Base-by-base conservation (phyloP, 1,140 invertebrate genomes). In the Oncopeltus fasciatus region DNA sequence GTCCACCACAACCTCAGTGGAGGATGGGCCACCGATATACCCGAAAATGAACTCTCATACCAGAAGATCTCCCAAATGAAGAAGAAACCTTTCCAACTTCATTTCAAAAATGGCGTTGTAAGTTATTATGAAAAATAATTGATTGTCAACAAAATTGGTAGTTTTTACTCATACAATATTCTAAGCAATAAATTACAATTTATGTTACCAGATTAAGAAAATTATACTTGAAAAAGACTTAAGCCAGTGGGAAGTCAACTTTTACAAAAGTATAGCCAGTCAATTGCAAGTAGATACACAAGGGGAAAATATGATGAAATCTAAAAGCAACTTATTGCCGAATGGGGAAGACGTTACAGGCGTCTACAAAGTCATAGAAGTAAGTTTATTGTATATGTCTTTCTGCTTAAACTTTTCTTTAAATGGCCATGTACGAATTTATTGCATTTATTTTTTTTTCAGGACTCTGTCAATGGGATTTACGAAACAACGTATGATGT, bases 401-500 rank as follows among this genome's bases (percentile, higher is more conserved):
- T 28, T 14, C 27, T 33, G 18, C 12, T 5, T 9, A 24, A 3
- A 27, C 5, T 9, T 20, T 24, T 9, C 8, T 49, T 24, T 8
- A 18, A 5, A 5, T 49, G 5, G 8, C 5, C 8, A 18, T 20
- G 47, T 9, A 18, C 47, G 18, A 5, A 9, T 14, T 57, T 8
- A 33, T 57, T 3, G 2, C 14, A 4, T 9, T 18, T 20, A 29
- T 29, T 12, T 4, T 59, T 31, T 38, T 29, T 49, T 44, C 20
- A 67, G 72, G 77, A 81, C 63, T 79, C 83, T 4, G 78, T 87
- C 18, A 78, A 77, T 65, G 85, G 85, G 44, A 77, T 79, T 69
- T 84, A 81, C 68, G 81, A 85, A 69, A 83, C 82, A 12, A 63
- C 79, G 0, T 87, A 87, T 71, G 78, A 83, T 21, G 77, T 86